Evolutionary conservation across 2,113 vertebrate genomes (phyloP).

Genomic region (Corythornis madagascariensis): DNA sequence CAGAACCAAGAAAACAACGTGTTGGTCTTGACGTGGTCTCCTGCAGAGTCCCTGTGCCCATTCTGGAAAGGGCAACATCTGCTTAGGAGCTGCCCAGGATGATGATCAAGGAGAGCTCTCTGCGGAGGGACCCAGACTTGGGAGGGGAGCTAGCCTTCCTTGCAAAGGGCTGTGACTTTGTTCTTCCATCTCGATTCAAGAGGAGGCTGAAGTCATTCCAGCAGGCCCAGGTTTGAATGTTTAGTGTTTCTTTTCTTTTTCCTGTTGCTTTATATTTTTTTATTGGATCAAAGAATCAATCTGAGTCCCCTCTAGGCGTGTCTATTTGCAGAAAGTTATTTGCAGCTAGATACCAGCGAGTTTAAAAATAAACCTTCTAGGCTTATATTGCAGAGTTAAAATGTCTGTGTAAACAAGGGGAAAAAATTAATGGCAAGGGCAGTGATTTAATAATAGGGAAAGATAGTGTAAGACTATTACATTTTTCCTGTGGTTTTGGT

Average conservation of each 20-base stretch:
- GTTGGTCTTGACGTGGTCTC: conserved; percentile 66
- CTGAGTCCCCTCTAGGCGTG: conserved; percentile 67
- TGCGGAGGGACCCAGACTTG: conserved; percentile 95
- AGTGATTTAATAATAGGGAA: conserved; percentile 42
- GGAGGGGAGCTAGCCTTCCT: conserved; percentile 97
- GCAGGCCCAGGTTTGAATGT: conserved; percentile 91
- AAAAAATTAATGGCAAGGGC: conserved; percentile 51
- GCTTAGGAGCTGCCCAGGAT: conserved; percentile 81
- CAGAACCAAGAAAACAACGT: conserved; percentile 51
- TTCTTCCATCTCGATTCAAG: conserved; percentile 97
- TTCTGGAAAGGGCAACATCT: conserved; percentile 69
- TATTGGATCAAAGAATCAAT: conserved; percentile 73
- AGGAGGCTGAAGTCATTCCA: conserved; percentile 97
- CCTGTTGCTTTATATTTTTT: conserved; percentile 61
- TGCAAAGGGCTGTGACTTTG: conserved; percentile 97
- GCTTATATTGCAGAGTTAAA: conserved; percentile 89
- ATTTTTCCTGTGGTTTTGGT: not conserved
- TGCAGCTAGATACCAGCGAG: conserved; percentile 85
- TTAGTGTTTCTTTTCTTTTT: conserved; percentile 60
- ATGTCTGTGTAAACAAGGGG: conserved; percentile 77
- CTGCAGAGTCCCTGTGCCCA: conserved; percentile 47
- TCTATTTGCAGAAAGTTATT: conserved; percentile 88
- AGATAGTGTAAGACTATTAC: not conserved
- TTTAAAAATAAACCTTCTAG: conserved; percentile 91
- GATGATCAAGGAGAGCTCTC: conserved; percentile 98